These are phyloP conservation scores for Boleophthalmus pectinirostris DNA, from an alignment of 2,113 vertebrate genomes.

Conservation along the genomic window DNA sequence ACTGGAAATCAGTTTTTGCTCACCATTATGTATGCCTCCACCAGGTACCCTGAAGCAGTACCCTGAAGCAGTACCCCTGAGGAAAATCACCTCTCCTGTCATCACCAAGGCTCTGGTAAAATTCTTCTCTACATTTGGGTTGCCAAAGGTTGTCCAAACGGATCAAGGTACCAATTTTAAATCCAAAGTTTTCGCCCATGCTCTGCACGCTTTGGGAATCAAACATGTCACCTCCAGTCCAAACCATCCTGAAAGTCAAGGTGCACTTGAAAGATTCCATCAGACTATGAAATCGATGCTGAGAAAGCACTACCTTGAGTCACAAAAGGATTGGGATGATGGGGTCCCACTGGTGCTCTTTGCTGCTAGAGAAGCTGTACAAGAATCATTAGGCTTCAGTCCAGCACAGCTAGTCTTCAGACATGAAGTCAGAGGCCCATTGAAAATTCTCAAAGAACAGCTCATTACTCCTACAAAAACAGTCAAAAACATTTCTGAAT, in stretches of 20 bases:
- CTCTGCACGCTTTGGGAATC: not conserved
- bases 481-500: not conserved
- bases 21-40: conserved; percentile 7
- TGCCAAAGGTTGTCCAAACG: conserved; percentile 2
- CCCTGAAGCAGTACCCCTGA: conserved; percentile 1
- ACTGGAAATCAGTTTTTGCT: conserved; percentile 21
- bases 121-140: conserved; percentile 19
- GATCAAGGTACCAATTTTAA: conserved; percentile 24
- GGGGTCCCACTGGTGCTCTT: not conserved
- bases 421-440: not conserved
- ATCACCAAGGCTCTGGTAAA: conserved; percentile 9
- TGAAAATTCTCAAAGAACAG: not conserved
- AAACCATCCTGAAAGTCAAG: not conserved
- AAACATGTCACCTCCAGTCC: not conserved
- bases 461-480: not conserved
- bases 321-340: not conserved
- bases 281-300: not conserved
- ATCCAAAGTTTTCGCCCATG: conserved; percentile 1
- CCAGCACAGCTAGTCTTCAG: not conserved
- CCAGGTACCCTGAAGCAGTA: conserved; percentile 24
- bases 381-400: not conserved
- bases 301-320: not conserved
- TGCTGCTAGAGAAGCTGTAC: not conserved
- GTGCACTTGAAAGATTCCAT: not conserved
- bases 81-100: not conserved